phyloP scores from a whole-genome alignment of 2,113 vertebrate genomes.

The Barbus barbus region DNA sequence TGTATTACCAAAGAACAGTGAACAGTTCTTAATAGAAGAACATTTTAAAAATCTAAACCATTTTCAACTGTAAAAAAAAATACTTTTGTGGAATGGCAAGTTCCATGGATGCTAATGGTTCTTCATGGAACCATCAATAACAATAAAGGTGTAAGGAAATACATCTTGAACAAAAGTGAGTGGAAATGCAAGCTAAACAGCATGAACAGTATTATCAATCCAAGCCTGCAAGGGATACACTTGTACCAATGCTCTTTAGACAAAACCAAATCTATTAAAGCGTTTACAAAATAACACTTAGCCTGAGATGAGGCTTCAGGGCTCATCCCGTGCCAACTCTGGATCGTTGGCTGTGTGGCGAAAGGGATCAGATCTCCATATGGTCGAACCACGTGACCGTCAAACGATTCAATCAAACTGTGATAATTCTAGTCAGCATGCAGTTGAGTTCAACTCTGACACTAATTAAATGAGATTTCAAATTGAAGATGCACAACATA shows the following conservation, averaged over 20 bases:
- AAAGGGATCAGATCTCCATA: slow-evolving; percentile 23
- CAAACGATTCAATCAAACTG: slow-evolving; percentile 10
- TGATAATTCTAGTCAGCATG: neutral
- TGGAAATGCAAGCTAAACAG: no score
- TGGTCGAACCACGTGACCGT: neutral
- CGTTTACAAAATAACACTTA: slow-evolving; percentile 14
- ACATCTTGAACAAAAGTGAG: no score
- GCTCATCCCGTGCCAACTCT: neutral
- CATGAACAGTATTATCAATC: no score
- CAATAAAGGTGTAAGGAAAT: no score
- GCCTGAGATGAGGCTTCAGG: neutral
- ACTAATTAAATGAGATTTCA: slow-evolving; percentile 3
- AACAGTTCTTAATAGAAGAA: no score
- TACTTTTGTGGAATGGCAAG: no score
- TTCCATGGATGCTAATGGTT: neutral
- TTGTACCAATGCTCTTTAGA: neutral
- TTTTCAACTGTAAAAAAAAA: no score
- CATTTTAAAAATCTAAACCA: no score
- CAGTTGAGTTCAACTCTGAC: neutral
- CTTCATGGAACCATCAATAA: neutral
- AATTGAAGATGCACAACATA: slow-evolving; percentile 5
- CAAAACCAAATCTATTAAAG: neutral
- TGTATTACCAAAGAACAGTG: no score
- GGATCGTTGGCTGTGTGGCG: neutral
- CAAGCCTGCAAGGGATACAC: neutral